These are phyloP conservation scores for Misgurnus anguillicaudatus DNA, from an alignment of 2,113 vertebrate species.

Conservation along the genomic window DNA sequence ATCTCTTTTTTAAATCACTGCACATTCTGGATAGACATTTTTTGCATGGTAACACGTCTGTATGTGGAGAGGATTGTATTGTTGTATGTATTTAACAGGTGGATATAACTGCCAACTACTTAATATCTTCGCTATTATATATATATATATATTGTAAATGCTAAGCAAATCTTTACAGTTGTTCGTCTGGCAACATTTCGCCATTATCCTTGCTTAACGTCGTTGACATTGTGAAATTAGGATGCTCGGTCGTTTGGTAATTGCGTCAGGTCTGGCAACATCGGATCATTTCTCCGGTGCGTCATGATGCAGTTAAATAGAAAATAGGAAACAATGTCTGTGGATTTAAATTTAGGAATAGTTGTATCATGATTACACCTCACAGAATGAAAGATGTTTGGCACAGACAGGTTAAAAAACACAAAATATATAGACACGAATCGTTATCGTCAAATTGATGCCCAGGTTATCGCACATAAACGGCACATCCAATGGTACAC, in stretches of 20 bases:
- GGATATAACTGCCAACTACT: neutral
- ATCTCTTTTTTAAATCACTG: neutral
- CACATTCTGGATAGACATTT: neutral
- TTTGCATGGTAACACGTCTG: neutral
- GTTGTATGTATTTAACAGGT: neutral
- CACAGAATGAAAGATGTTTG: too few relatives aligned
- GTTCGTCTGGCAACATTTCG: neutral
- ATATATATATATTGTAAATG: neutral
- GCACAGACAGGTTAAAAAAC: neutral
- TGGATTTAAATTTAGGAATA: constrained; percentile 19
- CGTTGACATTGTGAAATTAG: constrained; percentile 3
- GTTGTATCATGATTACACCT: neutral
- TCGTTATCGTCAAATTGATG: neutral
- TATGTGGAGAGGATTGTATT: too few relatives aligned
- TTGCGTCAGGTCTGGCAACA: constrained; percentile 3
- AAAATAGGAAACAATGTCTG: neutral
- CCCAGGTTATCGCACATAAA: neutral
- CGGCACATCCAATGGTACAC: neutral
- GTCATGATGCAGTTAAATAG: constrained; percentile 43
- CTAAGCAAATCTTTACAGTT: neutral
- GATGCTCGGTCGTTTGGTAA: neutral
- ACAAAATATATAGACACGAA: neutral
- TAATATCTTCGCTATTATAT: neutral
- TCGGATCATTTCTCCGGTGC: constrained; percentile 37
- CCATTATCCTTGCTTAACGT: neutral